Conservation (phyloP, 2,888 invertebrate genomes). For the Phaedon cochleariae region DNA sequence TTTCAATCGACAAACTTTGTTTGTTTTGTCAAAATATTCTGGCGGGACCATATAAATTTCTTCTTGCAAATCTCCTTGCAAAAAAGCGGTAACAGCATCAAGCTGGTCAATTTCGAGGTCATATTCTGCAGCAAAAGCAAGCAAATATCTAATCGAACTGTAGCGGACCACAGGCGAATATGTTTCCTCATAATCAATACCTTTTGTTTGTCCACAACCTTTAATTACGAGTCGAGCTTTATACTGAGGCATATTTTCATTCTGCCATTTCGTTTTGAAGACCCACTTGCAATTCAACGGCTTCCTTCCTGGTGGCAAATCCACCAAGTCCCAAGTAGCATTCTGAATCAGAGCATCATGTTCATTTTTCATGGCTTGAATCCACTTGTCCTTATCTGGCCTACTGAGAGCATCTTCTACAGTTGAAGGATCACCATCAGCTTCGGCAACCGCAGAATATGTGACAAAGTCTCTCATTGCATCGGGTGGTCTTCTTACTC, state of each 20-base stretch:
- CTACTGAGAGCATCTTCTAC: background rate
- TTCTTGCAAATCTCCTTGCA: conserved; percentile 46
- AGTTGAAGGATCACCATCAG: background rate
- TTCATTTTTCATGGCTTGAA: conserved; percentile 5
- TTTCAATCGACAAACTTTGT: conserved; percentile 27
- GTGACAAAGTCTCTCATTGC: conserved; percentile 9
- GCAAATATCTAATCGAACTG: too few relatives aligned
- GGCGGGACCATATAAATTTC: conserved; percentile 45
- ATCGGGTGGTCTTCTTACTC: background rate
- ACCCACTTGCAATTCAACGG: too few relatives aligned
- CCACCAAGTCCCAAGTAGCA: conserved; percentile 1
- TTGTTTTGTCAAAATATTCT: conserved; percentile 18
- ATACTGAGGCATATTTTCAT: background rate
- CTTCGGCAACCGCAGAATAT: background rate
- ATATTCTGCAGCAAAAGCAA: conserved; percentile 39
- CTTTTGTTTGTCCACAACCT: background rate
- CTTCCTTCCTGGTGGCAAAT: background rate
- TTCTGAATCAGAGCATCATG: conserved; percentile 4
- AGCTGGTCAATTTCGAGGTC: conserved; percentile 44
- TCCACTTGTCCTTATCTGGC: conserved; percentile 2
- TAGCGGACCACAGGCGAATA: too few relatives aligned
- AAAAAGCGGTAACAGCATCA: conserved; percentile 48
- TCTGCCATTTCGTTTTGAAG: background rate
- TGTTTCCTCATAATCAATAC: background rate
- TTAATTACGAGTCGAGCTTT: background rate